Conservation (phyloP, 1,140 invertebrate species). For the Matsumurasca onukii region DNA sequence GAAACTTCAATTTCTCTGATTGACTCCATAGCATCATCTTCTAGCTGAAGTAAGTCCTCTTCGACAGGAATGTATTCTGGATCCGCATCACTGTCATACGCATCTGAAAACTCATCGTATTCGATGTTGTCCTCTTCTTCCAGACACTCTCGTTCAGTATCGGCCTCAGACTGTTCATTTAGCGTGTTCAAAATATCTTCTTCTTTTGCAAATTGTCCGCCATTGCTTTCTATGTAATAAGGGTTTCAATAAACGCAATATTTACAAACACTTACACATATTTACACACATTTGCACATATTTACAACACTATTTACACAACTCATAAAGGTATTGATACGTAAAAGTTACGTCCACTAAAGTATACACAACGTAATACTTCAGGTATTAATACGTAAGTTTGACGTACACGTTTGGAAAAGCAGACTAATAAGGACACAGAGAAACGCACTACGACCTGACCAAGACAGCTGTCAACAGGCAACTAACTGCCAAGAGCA, state of each 20-base stretch:
- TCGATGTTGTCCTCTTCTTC: neutral
- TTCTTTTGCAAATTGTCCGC: neutral
- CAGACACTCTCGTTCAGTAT: neutral
- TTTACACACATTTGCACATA: neutral
- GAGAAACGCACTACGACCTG: too few species aligned
- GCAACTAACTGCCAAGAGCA: too few species aligned
- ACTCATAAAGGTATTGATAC: neutral
- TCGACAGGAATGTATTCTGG: neutral
- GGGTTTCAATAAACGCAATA: neutral
- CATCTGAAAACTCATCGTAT: neutral
- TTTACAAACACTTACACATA: neutral
- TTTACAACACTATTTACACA: neutral
- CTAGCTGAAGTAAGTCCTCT: too few species aligned
- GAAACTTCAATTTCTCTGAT: neutral
- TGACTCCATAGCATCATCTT: neutral
- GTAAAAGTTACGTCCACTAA: neutral
- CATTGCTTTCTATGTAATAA: too few species aligned
- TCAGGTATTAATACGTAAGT: too few species aligned
- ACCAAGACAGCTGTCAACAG: too few species aligned
- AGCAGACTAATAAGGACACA: too few species aligned
- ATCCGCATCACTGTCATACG: neutral
- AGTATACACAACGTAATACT: too few species aligned
- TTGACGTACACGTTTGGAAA: too few species aligned
- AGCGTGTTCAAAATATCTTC: neutral
- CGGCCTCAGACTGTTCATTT: constrained; percentile 1